Conservation (phyloP, 2,113 vertebrate species). For the Chlorocebus sabaeus region DNA sequence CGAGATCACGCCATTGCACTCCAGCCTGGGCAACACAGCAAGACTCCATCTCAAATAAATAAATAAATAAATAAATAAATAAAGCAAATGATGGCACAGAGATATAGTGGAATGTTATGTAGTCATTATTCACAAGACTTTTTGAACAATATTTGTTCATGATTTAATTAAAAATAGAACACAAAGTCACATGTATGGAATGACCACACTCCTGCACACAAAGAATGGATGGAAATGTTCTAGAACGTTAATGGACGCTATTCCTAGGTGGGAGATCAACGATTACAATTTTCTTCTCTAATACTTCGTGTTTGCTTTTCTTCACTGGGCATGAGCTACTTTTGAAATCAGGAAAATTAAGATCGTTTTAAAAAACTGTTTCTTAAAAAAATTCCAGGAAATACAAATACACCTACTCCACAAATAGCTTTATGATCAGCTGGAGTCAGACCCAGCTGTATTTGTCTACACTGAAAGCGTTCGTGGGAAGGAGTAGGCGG, state of each 20-base stretch:
- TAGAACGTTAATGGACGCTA: neutral
- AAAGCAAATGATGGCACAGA: neutral
- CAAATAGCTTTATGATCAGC: neutral
- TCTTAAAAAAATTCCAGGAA: neutral
- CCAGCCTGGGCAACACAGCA: no score
- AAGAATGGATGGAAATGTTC: neutral
- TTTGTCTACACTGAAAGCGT: neutral
- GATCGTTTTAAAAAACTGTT: neutral
- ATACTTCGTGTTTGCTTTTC: neutral
- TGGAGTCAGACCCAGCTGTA: neutral
- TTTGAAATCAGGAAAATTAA: constrained; percentile 20
- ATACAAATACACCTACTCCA: neutral
- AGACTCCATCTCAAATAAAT: no score
- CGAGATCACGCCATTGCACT: no score
- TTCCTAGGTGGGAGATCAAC: neutral
- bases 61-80: no score
- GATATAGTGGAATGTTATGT: neutral
- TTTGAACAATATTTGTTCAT: neutral
- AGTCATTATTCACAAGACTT: neutral
- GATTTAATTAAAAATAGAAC: constrained; percentile 24
- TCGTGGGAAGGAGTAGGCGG: neutral
- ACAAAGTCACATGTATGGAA: neutral
- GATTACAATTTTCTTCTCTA: constrained; percentile 1
- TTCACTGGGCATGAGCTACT: neutral
- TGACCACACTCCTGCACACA: neutral